These are phyloP conservation scores for Prochilodus magdalenae DNA, from an alignment of 2,113 vertebrate genomes.

Conservation along the genomic window DNA sequence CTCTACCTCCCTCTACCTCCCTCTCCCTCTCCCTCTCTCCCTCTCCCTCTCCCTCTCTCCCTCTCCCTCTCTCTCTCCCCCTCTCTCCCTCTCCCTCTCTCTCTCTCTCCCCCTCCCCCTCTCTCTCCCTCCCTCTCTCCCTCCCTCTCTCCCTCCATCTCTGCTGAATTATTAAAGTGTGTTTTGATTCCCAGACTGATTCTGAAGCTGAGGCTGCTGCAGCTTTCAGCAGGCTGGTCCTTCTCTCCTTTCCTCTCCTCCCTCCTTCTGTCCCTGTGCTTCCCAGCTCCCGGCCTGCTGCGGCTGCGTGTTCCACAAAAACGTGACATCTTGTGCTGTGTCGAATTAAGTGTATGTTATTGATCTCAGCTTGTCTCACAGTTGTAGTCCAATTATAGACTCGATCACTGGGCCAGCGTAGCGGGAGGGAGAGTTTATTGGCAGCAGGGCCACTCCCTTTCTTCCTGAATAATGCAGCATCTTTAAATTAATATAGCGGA, in stretches of 20 bases:
- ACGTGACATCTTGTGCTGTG: conserved; percentile 17
- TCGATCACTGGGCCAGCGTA: neutral
- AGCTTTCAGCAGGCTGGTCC: conserved; percentile 35
- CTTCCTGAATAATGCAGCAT: neutral
- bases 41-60: no score
- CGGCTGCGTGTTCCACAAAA: neutral
- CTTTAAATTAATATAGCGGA: neutral
- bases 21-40: no score
- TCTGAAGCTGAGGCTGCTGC: conserved; percentile 43
- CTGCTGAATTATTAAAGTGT: conserved; percentile 59
- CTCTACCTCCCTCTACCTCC: no score
- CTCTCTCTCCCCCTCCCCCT: neutral
- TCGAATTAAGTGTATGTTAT: conserved; percentile 17
- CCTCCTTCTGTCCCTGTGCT: conserved; percentile 2
- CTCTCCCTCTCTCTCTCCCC: no score
- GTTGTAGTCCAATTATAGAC: conserved; percentile 21
- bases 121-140: conserved; percentile 13
- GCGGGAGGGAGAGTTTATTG: neutral
- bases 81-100: no score
- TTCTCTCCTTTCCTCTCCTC: conserved; percentile 4
- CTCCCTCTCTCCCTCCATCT: conserved; percentile 15
- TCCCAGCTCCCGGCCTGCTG: neutral
- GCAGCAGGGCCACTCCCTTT: neutral
- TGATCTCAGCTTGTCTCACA: conserved; percentile 12
- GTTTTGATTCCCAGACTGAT: conserved; percentile 58